These are phyloP conservation scores for Cheilosia impressa DNA, from an alignment of 2,888 invertebrate genomes.

Conservation along the genomic window DNA sequence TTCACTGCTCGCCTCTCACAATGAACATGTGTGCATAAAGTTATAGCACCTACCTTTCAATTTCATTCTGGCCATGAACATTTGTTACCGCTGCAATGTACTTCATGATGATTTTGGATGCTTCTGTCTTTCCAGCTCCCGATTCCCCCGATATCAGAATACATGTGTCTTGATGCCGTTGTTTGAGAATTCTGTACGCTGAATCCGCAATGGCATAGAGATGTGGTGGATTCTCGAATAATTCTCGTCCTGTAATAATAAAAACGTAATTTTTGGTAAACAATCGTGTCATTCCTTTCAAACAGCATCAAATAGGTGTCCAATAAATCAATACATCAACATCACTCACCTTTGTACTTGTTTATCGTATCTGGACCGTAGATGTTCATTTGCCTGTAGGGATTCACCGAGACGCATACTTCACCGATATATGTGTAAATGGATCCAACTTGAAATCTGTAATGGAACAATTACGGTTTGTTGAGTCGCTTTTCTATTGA, in stretches of 20 bases:
- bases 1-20: too few species aligned
- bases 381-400: constrained; percentile 96
- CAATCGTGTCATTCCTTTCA: background rate
- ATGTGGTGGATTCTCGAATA: constrained; percentile 98
- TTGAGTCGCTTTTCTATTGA: constrained; percentile 41
- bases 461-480: constrained; percentile 54
- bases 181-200: constrained; percentile 96
- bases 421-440: constrained; percentile 99
- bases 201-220: constrained; percentile 99
- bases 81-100: constrained; percentile 99
- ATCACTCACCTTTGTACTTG: constrained; percentile 90
- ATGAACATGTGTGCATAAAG: background rate
- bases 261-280: constrained; percentile 29
- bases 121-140: constrained; percentile 99
- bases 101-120: constrained; percentile 99
- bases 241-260: constrained; percentile 88
- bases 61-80: constrained; percentile 95
- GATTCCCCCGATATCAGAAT: constrained; percentile 99
- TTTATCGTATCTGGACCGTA: constrained; percentile 94
- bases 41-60: constrained; percentile 89
- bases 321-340: constrained; percentile 13
- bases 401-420: constrained; percentile 98
- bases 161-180: constrained; percentile 96
- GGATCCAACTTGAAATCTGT: constrained; percentile 93
- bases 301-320: constrained; percentile 4